phyloP scores from a whole-genome alignment of 1,140 invertebrate genomes.

The Grapholita molesta region DNA sequence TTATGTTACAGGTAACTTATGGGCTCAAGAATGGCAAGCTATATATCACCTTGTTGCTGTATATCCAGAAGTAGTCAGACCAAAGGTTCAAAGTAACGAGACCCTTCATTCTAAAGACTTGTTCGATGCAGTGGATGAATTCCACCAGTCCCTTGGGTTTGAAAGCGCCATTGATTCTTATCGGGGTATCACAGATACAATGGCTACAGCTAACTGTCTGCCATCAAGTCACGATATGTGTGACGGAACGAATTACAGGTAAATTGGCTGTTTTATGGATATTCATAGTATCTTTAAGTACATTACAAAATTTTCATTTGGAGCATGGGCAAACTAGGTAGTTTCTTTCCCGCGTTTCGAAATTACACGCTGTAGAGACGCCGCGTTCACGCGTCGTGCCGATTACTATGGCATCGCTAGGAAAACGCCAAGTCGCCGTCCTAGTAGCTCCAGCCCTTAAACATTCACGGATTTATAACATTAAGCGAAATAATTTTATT shows the following conservation, averaged over 20 bases:
- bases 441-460: too few relatives aligned
- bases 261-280: too few relatives aligned
- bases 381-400: too few relatives aligned
- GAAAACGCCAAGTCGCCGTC: too few relatives aligned
- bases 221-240: conserved; percentile 73
- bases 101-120: conserved; percentile 46
- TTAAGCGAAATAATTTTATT: too few relatives aligned
- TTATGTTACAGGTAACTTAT: conserved; percentile 86
- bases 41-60: conserved; percentile 84
- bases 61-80: conserved; percentile 77
- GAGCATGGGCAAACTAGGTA: too few relatives aligned
- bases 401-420: too few relatives aligned
- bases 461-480: too few relatives aligned
- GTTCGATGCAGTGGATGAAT: conserved; percentile 58
- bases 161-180: conserved; percentile 58
- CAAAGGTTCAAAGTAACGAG: conserved; percentile 33
- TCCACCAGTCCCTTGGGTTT: conserved; percentile 63
- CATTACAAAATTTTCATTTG: too few relatives aligned
- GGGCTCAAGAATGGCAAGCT: conserved; percentile 89
- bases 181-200: conserved; percentile 51
- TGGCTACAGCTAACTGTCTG: conserved; percentile 52
- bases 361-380: too few relatives aligned
- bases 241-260: conserved; percentile 68
- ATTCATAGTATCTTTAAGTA: too few relatives aligned
- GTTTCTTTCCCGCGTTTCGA: too few relatives aligned